These are phyloP conservation scores for Epicauta chinensis DNA, from an alignment of 1,140 invertebrate species.

Conservation along the genomic window DNA sequence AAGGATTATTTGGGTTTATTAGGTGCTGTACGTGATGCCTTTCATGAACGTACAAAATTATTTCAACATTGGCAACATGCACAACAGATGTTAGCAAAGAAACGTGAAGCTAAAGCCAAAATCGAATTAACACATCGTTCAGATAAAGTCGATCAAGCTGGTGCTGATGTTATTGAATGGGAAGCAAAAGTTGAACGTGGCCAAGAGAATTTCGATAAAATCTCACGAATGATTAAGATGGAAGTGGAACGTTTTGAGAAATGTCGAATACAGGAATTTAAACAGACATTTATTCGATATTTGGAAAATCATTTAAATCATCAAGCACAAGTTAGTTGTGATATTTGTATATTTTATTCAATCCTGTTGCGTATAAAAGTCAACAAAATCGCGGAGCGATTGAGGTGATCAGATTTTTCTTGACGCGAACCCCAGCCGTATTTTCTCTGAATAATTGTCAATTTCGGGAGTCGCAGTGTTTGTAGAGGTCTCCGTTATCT, in stretches of 20 bases:
- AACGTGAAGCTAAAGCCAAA: constrained; percentile 89
- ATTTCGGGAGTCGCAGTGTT: no score
- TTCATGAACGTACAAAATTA: constrained; percentile 94
- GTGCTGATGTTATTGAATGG: constrained; percentile 92
- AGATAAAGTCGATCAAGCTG: constrained; percentile 85
- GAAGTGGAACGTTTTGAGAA: constrained; percentile 92
- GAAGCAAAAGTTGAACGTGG: constrained; percentile 93
- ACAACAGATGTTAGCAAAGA: constrained; percentile 89
- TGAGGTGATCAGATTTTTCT: no score
- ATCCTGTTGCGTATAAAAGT: no score
- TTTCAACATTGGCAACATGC: constrained; percentile 98
- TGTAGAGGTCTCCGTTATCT: no score
- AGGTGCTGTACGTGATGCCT: constrained; percentile 93
- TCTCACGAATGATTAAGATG: constrained; percentile 92
- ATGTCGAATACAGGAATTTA: constrained; percentile 84
- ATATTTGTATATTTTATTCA: no score
- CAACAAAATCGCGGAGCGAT: no score
- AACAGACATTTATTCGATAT: constrained; percentile 82
- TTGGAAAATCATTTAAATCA: constrained; percentile 91
- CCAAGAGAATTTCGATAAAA: constrained; percentile 94
- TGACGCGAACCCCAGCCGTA: no score
- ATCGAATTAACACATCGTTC: constrained; percentile 74
- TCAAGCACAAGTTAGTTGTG: constrained; percentile 83
- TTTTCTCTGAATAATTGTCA: no score
- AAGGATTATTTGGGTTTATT: constrained; percentile 94